Conservation (phyloP, 2,797 vertebrate genomes). For the Pelochelys cantorii region DNA sequence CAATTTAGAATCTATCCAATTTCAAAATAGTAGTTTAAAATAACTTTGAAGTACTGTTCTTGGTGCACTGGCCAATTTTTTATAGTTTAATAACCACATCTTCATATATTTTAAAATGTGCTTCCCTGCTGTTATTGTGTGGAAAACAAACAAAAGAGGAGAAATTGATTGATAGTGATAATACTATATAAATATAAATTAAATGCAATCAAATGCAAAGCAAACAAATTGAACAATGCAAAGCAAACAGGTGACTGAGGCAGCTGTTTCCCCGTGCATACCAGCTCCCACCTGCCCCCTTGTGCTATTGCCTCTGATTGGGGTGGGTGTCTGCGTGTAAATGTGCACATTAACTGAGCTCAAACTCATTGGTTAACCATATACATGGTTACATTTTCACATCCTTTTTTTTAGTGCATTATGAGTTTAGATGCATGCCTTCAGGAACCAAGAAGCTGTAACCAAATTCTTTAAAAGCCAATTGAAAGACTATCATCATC, state of each 20-base stretch:
- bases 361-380: too few relatives aligned
- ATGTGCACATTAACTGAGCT: too few relatives aligned
- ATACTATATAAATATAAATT: background rate
- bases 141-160: background rate
- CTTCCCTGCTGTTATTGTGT: background rate
- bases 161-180: background rate
- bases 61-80: background rate
- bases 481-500: background rate
- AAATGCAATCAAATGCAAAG: too few relatives aligned
- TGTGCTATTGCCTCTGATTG: too few relatives aligned
- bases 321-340: too few relatives aligned
- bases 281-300: too few relatives aligned
- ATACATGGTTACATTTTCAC: too few relatives aligned
- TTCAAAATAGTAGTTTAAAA: background rate
- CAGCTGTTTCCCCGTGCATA: too few relatives aligned
- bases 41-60: background rate
- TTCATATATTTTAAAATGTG: background rate
- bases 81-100: background rate
- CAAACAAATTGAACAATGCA: background rate
- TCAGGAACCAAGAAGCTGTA: background rate
- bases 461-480: background rate
- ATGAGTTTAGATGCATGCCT: background rate
- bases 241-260: background rate
- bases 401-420: background rate
- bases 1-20: background rate